These are phyloP conservation scores for Eptatretus atami DNA, from an alignment of 2,797 vertebrate species.

Conservation along the genomic window DNA sequence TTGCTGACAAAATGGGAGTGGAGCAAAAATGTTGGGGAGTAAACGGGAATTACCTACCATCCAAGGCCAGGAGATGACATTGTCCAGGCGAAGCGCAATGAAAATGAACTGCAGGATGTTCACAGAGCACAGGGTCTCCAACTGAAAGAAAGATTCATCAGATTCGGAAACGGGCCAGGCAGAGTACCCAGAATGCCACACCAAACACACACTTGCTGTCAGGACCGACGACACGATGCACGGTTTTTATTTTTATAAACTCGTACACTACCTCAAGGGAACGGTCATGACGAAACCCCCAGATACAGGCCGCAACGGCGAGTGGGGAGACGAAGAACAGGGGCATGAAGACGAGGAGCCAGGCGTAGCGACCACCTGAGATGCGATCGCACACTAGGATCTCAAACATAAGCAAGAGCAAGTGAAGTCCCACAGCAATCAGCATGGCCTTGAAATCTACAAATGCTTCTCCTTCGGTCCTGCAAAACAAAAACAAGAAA, in stretches of 20 bases:
- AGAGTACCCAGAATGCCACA: background rate
- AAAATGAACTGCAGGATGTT: conserved; percentile 99
- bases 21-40: conserved; percentile 7
- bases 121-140: conserved; percentile 91
- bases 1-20: background rate
- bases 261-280: conserved; percentile 49
- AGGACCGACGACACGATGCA: conserved; percentile 5
- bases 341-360: conserved; percentile 93
- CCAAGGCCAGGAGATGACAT: conserved; percentile 88
- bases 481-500: conserved; percentile 12
- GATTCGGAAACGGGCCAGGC: no score
- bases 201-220: conserved; percentile 6
- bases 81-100: conserved; percentile 67
- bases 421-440: conserved; percentile 75
- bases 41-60: conserved; percentile 47
- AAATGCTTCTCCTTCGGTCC: conserved; percentile 89
- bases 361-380: conserved; percentile 44
- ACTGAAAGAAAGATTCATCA: conserved; percentile 15
- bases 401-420: conserved; percentile 78
- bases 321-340: conserved; percentile 89
- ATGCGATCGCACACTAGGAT: conserved; percentile 79
- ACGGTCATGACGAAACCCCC: conserved; percentile 84
- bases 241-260: no score
- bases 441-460: conserved; percentile 98
- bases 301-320: conserved; percentile 78